Evolutionary conservation across 1,140 invertebrate genomes (phyloP).

Genomic region (Tetraneura akinire): DNA sequence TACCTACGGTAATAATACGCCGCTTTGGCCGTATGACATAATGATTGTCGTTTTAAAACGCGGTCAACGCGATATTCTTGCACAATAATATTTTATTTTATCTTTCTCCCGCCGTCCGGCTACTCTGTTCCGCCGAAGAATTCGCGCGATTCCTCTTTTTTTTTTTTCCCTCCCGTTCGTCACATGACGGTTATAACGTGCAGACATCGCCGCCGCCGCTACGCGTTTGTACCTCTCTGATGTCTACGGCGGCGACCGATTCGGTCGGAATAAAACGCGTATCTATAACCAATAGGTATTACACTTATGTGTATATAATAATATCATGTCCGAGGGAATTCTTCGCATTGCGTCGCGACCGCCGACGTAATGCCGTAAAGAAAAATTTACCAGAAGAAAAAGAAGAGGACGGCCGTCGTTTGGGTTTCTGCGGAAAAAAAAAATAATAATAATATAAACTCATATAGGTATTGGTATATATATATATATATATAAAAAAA

Average conservation of each 20-base stretch:
- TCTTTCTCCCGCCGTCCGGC: background rate
- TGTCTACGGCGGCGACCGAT: constrained; percentile 6
- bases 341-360: constrained; percentile 23
- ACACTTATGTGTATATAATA: too few species aligned
- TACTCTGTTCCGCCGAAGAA: background rate
- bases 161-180: constrained; percentile 23
- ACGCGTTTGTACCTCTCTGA: background rate
- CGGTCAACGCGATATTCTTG: too few species aligned
- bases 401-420: background rate
- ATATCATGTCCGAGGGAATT: background rate
- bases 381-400: too few species aligned
- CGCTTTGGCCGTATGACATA: too few species aligned
- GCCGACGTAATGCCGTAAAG: background rate
- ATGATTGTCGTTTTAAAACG: too few species aligned
- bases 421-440: background rate
- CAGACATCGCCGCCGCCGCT: background rate
- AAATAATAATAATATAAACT: too few species aligned
- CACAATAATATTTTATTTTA: background rate
- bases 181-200: background rate
- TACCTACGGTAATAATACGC: too few species aligned
- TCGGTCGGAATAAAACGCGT: constrained; percentile 12
- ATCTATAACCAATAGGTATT: too few species aligned
- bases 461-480: too few species aligned
- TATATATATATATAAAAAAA: too few species aligned
- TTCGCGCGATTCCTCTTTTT: constrained; percentile 11